phyloP scores from a whole-genome alignment of 2,888 invertebrate species.

The Dastarcus helophoroides region DNA sequence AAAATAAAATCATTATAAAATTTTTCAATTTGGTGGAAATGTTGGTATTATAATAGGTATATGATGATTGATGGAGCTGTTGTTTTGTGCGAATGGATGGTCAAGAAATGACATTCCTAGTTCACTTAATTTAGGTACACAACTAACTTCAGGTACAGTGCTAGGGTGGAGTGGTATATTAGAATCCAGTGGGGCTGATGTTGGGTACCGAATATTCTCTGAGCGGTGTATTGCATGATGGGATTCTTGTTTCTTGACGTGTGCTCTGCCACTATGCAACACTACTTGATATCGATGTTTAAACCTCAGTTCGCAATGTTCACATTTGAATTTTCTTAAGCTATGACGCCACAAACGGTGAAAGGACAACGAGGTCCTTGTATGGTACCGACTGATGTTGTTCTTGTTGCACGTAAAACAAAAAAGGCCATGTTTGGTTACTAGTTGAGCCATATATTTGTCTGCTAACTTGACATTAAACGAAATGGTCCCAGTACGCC shows the following conservation, averaged over 20 bases:
- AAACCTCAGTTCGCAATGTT: conserved; percentile 38
- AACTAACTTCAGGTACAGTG: conserved; percentile 31
- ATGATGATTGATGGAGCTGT: conserved; percentile 31
- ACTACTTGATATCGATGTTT: conserved; percentile 40
- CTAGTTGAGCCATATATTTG: conserved; percentile 33
- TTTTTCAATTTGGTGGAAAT: conserved; percentile 32
- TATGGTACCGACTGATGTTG: conserved; percentile 37
- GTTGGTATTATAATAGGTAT: conserved; percentile 38
- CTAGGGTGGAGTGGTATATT: conserved; percentile 21
- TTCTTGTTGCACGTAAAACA: conserved; percentile 32
- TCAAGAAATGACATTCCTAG: conserved; percentile 37
- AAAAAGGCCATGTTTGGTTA: conserved; percentile 30
- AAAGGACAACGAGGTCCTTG: conserved; percentile 36
- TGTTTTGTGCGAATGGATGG: conserved; percentile 34
- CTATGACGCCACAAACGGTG: conserved; percentile 43
- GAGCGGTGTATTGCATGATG: too few species aligned
- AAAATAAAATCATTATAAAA: neutral
- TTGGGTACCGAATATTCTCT: conserved; percentile 4
- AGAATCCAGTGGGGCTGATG: conserved; percentile 8
- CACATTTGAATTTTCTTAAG: conserved; percentile 33
- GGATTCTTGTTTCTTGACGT: conserved; percentile 27
- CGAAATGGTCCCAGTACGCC: conserved; percentile 21
- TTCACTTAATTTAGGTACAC: conserved; percentile 32
- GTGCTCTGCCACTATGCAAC: conserved; percentile 37
- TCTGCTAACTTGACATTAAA: conserved; percentile 26